Conservation (phyloP, 2,797 vertebrate genomes). For the Danio tinwini region DNA sequence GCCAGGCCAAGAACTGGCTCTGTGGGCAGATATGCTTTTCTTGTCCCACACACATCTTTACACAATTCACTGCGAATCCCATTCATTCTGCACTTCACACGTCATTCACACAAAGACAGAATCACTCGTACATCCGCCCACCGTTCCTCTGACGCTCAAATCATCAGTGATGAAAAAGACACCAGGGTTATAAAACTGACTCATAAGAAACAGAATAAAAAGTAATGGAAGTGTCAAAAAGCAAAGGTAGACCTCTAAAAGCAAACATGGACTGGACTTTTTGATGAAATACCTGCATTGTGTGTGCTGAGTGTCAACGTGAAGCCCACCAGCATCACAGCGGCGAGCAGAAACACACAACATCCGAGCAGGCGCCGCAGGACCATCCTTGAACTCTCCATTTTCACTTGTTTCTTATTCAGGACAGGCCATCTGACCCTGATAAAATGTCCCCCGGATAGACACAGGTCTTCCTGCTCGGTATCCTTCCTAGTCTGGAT, state of each 20-base stretch:
- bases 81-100: slow-evolving; percentile 31
- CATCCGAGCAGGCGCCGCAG: slow-evolving; percentile 48
- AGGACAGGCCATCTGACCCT: slow-evolving; percentile 47
- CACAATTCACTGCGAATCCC: slow-evolving; percentile 23
- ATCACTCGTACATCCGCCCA: slow-evolving; percentile 17
- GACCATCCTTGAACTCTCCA: slow-evolving; percentile 68
- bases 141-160: slow-evolving; percentile 5
- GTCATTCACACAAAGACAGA: slow-evolving; percentile 42
- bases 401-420: slow-evolving; percentile 51
- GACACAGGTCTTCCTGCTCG: slow-evolving; percentile 35
- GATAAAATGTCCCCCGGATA: slow-evolving; percentile 55
- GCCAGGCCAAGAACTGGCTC: not conserved
- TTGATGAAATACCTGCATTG: slow-evolving; percentile 68
- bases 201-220: slow-evolving; percentile 7
- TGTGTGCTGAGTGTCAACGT: slow-evolving; percentile 68
- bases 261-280: not conserved
- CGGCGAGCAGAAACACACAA: slow-evolving; percentile 62
- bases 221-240: not conserved
- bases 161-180: slow-evolving; percentile 17
- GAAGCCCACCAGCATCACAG: slow-evolving; percentile 65
- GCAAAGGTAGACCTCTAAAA: not conserved
- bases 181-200: not conserved
- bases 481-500: slow-evolving; percentile 31
- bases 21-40: slow-evolving; percentile 1
- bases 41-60: not conserved